These are phyloP conservation scores for Rhingia campestris DNA, from an alignment of 2,888 invertebrate species.

Conservation along the genomic window DNA sequence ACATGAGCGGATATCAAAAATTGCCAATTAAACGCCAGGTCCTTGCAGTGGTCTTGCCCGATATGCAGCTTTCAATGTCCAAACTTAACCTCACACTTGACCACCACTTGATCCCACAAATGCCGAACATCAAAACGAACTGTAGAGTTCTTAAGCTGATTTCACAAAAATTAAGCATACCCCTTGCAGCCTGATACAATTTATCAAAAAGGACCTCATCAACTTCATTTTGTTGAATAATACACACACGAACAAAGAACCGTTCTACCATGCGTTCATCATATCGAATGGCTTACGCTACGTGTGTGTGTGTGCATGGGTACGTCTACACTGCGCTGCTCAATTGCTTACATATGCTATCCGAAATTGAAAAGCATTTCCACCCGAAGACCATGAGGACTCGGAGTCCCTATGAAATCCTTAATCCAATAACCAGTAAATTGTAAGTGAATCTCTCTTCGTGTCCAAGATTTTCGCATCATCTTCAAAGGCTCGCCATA, in stretches of 20 bases:
- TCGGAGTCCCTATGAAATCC: slow-evolving; percentile 46
- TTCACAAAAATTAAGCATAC: slow-evolving; percentile 26
- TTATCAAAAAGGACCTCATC: slow-evolving; percentile 54
- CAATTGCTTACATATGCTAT: slow-evolving; percentile 57
- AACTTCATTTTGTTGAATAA: slow-evolving; percentile 39
- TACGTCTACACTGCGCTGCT: slow-evolving; percentile 12
- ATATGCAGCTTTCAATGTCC: slow-evolving; percentile 17
- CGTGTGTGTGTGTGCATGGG: too few species aligned
- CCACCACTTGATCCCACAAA: slow-evolving; percentile 13
- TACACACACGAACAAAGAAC: slow-evolving; percentile 30
- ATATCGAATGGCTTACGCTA: not conserved
- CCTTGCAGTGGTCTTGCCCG: slow-evolving; percentile 1
- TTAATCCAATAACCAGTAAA: slow-evolving; percentile 69
- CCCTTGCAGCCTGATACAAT: slow-evolving; percentile 7
- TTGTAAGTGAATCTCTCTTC: slow-evolving; percentile 63
- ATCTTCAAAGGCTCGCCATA: slow-evolving; percentile 56
- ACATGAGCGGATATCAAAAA: too few species aligned
- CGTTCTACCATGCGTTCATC: slow-evolving; percentile 16
- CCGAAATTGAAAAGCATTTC: slow-evolving; percentile 59
- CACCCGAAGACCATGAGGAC: slow-evolving; percentile 4
- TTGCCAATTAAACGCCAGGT: too few species aligned
- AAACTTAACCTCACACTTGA: slow-evolving; percentile 17
- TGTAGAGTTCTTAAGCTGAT: slow-evolving; percentile 48
- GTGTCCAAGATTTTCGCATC: slow-evolving; percentile 69
- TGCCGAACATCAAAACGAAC: not conserved